A percentile compares a stretch with the other conserved stretches of the same genome.
phyloP scores from a whole-genome alignment of 2,797 vertebrate species.

The Erpetoichthys calabaricus region DNA sequence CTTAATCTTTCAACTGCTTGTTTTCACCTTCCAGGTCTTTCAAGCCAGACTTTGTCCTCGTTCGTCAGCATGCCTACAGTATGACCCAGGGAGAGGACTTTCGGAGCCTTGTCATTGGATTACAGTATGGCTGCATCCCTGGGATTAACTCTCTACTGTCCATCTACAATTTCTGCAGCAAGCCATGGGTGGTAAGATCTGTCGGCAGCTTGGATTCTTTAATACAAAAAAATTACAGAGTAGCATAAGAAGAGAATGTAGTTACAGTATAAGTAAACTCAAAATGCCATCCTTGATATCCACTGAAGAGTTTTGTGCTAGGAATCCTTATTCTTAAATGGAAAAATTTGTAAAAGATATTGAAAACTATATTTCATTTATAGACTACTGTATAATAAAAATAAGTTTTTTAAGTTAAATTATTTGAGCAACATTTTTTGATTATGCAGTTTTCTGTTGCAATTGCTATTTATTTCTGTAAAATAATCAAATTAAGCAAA shows the following conservation, averaged over 20 bases:
- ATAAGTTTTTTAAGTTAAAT: no score
- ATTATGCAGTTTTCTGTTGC: no score
- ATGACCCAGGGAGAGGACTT: slow-evolving; percentile 87
- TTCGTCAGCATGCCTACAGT: slow-evolving; percentile 87
- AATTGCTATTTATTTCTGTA: no score
- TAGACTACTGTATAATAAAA: no score
- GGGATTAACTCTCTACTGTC: slow-evolving; percentile 83
- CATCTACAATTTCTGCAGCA: slow-evolving; percentile 97
- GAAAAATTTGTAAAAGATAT: no score
- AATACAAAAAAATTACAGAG: no score
- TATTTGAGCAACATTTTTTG: no score
- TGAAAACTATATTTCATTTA: no score
- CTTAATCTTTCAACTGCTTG: no score
- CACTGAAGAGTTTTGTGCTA: no score
- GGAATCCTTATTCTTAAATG: no score
- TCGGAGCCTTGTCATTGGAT: slow-evolving; percentile 77
- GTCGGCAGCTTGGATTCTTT: neutral
- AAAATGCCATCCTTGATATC: neutral
- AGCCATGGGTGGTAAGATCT: slow-evolving; percentile 70
- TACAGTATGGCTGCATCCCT: slow-evolving; percentile 73
- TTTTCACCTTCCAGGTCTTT: slow-evolving; percentile 58
- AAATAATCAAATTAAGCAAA: no score
- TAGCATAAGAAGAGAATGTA: neutral
- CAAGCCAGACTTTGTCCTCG: slow-evolving; percentile 82
- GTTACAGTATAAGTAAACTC: accelerated